Base-by-base conservation (phyloP, 1,140 invertebrate species). In the Agrypnia vestita region DNA sequence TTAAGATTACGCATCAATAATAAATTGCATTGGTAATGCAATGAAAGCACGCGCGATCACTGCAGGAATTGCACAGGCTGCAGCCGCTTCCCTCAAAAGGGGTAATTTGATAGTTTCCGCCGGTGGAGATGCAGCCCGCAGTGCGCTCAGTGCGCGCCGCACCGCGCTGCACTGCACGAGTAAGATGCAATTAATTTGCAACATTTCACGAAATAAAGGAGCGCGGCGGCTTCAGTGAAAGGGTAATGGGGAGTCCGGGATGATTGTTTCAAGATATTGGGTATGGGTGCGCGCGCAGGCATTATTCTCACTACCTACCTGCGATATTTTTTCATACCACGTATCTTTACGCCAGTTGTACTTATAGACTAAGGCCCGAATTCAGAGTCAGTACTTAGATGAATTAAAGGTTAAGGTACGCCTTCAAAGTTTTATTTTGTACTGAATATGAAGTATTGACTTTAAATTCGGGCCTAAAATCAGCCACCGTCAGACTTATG, bases 191-290 rank as follows among this genome's bases (percentile, higher is more conserved):
- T 64, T 64, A 64, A 64, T 64, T 43, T 43, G 61, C 61, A 43
- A 13, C 61, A 59, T 59, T 64, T 8, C 61, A 64, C 61, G 8
- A 43, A 7, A 43, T 1, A n/a, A 7, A 13, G 59, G 25, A 43
- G 21, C 59, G 59, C 61, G 61, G 61, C 61, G 61, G 61, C 61
- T 35, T 43, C 61, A 25, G 61, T 64, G 61, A 64, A 64, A 64
- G 61, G 61, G 25, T 35, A n/a, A 64, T 25, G 12, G 61, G 25
- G 61, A 64, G 61, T 43, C 35, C 35, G 61, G 35, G 19, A 64
- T 64, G 61, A 64, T 64, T 59, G 55, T 59, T 43, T 64, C 61
- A 35, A 43, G 35, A 35, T 64, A 64, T 64, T 64, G 61, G 21
- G 35, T 43, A 43, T 64, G 61, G n/a, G 25, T 64, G 61, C 61